These are phyloP conservation scores for Yponomeuta cagnagella DNA, from an alignment of 2,888 invertebrate species.

Conservation along the genomic window DNA sequence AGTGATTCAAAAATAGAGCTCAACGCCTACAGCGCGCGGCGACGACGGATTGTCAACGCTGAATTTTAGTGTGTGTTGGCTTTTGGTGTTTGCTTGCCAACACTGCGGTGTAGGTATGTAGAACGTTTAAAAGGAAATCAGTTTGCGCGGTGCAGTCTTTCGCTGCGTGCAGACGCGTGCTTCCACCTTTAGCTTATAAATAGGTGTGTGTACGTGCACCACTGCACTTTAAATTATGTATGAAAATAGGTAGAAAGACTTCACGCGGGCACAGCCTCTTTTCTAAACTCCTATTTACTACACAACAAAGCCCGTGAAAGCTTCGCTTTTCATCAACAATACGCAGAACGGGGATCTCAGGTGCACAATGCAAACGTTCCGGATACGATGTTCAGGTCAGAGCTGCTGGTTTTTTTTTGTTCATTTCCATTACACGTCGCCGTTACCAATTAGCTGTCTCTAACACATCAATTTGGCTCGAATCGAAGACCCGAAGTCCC, in stretches of 20 bases:
- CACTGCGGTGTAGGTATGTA: neutral
- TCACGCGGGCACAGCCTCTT: neutral
- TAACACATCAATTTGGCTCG: slow-evolving; percentile 46
- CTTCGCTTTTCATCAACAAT: neutral
- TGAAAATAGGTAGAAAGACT: neutral
- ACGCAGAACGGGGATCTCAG: neutral
- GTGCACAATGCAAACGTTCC: neutral
- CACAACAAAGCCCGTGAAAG: neutral
- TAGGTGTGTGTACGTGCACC: neutral
- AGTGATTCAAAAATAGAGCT: too few relatives aligned
- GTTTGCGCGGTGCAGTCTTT: neutral
- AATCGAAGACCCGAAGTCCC: neutral
- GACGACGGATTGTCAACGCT: neutral
- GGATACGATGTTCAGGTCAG: neutral
- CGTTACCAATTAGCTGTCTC: slow-evolving; percentile 59
- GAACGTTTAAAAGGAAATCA: neutral
- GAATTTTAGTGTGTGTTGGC: neutral
- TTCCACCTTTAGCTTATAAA: neutral
- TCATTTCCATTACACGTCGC: slow-evolving; percentile 39
- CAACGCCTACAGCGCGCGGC: neutral
- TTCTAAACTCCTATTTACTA: neutral
- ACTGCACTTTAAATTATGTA: neutral
- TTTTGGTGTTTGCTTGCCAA: neutral
- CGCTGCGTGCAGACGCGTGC: neutral
- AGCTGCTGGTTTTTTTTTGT: slow-evolving; percentile 33